These are phyloP conservation scores for Drosophila parthenogenetica DNA, from an alignment of 2,888 invertebrate genomes.

Conservation along the genomic window DNA sequence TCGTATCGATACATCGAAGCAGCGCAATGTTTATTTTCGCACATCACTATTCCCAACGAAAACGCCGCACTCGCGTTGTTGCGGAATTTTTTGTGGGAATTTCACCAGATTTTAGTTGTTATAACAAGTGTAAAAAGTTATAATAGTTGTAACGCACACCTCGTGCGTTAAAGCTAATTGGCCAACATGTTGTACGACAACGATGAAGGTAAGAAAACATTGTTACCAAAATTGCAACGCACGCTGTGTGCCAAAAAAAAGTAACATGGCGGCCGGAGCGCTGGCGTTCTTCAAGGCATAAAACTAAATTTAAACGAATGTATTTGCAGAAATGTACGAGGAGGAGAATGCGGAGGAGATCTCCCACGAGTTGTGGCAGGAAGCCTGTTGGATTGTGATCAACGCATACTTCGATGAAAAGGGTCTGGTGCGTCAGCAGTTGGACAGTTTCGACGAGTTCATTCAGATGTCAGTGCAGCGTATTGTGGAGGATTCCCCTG, in stretches of 20 bases:
- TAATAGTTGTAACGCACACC: slow-evolving; percentile 6
- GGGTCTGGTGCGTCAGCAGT: slow-evolving; percentile 98
- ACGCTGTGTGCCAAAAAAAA: slow-evolving; percentile 38
- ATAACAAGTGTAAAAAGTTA: neutral
- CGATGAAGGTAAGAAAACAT: slow-evolving; percentile 81
- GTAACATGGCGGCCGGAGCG: slow-evolving; percentile 68
- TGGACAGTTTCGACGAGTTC: slow-evolving; percentile 99
- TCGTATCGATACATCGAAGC: neutral
- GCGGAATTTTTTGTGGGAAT: slow-evolving; percentile 30
- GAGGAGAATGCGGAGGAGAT: slow-evolving; percentile 98
- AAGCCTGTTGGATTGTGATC: slow-evolving; percentile 99
- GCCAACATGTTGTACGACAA: slow-evolving; percentile 83
- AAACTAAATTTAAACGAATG: slow-evolving; percentile 1
- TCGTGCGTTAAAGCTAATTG: slow-evolving; percentile 42
- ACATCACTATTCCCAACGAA: slow-evolving; percentile 34
- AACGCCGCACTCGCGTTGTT: slow-evolving; percentile 54
- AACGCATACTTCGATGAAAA: slow-evolving; percentile 99
- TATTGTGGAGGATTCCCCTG: slow-evolving; percentile 99
- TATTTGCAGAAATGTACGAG: slow-evolving; percentile 87
- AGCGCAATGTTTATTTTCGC: neutral
- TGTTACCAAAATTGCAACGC: slow-evolving; percentile 19
- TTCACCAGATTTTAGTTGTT: slow-evolving; percentile 27
- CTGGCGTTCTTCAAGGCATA: slow-evolving; percentile 23
- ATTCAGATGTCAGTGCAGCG: slow-evolving; percentile 99
- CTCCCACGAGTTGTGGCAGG: slow-evolving; percentile 99